Base-by-base conservation (phyloP, 2,113 vertebrate genomes). In the Illadopsis cleaveri region DNA sequence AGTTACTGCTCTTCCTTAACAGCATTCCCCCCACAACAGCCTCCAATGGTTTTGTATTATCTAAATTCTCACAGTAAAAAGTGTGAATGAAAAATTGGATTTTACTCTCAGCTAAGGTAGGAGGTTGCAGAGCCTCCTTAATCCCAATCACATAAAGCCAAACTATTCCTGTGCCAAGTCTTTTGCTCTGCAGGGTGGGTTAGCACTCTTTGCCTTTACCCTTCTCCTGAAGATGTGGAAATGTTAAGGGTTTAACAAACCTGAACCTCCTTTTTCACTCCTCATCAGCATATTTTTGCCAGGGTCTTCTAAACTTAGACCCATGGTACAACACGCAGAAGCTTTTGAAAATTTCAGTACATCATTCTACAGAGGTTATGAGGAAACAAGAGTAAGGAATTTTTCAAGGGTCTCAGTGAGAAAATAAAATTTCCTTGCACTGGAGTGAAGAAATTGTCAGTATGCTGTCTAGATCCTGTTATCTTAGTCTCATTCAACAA, bases 401-500 rank as follows among this genome's bases (percentile, higher is more conserved):
- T 37, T 57, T 89, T 24, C 13, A 20, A 38, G 7, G 15, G 16
- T 11, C 22, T 13, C n/a, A 31, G 15, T 18, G 15, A 35, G 12
- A 30, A 48, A 48, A 56, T 21, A 19, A 3, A 33, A 60, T 51
- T 75, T 60, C 44, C 48, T 17, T 53, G 15, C 19, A 8, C 11
- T 20, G 44, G n/a, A 25, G 20, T 28, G 24, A 86, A 75, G 50
- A 60, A 83, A 51, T 56, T 79, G 6, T 9, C 70, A 86, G 31
- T 1, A 3, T 37, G 20, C 11, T 10, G 6, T 86, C 61, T 71
- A 42, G n/a, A 77, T n/a, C 30, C n/a, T 45, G 38, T 82, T 82
- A 60, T 42, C 80, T 91, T 70, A 68, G 47, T 64, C 65, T 94
- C 87, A 83, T 68, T 76, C 31, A 78, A 48, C 69, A 96, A 93